phyloP scores from a whole-genome alignment of 1,140 invertebrate species.

The Homarus americanus region DNA sequence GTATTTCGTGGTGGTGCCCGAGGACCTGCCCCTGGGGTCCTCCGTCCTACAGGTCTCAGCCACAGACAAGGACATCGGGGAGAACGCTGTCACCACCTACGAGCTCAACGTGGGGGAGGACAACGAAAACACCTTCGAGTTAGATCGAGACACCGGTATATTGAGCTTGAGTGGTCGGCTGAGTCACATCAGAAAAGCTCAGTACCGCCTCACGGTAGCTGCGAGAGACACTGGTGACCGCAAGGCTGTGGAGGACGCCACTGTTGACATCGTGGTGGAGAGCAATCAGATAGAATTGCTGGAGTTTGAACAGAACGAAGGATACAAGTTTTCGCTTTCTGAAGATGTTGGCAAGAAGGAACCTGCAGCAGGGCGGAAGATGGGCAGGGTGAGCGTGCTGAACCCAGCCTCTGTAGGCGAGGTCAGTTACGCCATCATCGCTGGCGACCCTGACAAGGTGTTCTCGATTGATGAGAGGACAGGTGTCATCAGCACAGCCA shows the following conservation, averaged over 20 bases:
- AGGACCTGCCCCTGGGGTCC: slow-evolving; percentile 83
- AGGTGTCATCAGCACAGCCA: slow-evolving; percentile 88
- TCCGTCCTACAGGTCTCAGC: slow-evolving; percentile 86
- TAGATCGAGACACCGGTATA: slow-evolving; percentile 88
- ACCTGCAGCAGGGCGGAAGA: slow-evolving; percentile 82
- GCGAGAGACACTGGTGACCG: slow-evolving; percentile 89
- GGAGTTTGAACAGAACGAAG: slow-evolving; percentile 76
- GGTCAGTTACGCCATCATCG: slow-evolving; percentile 88
- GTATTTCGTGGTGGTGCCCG: slow-evolving; percentile 86
- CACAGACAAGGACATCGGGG: slow-evolving; percentile 88
- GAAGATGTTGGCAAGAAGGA: slow-evolving; percentile 85
- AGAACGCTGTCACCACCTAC: slow-evolving; percentile 89
- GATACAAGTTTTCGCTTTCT: slow-evolving; percentile 88
- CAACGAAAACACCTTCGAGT: slow-evolving; percentile 82
- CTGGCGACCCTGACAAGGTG: slow-evolving; percentile 87
- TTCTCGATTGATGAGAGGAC: slow-evolving; percentile 89
- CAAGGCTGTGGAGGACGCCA: slow-evolving; percentile 84
- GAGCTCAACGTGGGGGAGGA: slow-evolving; percentile 88
- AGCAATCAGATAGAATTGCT: slow-evolving; percentile 79
- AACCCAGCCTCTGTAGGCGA: slow-evolving; percentile 76
- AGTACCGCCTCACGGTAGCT: slow-evolving; percentile 86
- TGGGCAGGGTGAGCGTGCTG: slow-evolving; percentile 86
- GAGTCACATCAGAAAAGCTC: slow-evolving; percentile 82
- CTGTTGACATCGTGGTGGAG: slow-evolving; percentile 89
- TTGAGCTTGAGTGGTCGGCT: slow-evolving; percentile 84